These are phyloP conservation scores for Coccyzus lansbergi DNA, from an alignment of 2,797 vertebrate species.

Conservation along the genomic window DNA sequence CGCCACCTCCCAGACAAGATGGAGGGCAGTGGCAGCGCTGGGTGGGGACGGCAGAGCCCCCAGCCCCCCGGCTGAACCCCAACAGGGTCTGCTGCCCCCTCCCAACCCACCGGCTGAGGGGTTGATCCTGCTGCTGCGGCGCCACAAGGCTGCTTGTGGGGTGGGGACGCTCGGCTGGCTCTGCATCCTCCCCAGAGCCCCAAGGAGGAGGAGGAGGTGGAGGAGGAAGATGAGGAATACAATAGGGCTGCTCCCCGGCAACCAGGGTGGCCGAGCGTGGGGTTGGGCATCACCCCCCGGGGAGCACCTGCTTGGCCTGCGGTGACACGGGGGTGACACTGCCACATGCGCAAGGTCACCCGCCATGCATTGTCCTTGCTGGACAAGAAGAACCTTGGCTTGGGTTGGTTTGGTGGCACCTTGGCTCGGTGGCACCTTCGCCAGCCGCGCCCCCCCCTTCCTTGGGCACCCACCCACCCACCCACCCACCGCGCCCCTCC, in stretches of 20 bases:
- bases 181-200: neutral
- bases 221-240: neutral
- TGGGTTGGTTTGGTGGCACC: neutral
- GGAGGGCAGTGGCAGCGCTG: neutral
- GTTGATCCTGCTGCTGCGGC: neutral
- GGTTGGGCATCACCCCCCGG: neutral
- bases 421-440: neutral
- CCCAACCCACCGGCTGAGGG: neutral
- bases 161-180: neutral
- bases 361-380: neutral
- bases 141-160: fast-evolving
- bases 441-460: neutral
- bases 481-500: too few species aligned
- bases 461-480: too few species aligned
- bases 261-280: neutral
- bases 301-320: neutral
- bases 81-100: neutral
- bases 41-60: neutral
- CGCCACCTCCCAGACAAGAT: conserved; percentile 45
- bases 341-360: conserved; percentile 28
- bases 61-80: neutral
- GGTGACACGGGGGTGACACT: too few species aligned
- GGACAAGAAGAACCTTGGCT: neutral
- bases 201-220: too few species aligned
- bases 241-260: neutral